These are phyloP conservation scores for Cheirogaleus medius DNA, from an alignment of 2,113 vertebrate genomes.

Conservation along the genomic window DNA sequence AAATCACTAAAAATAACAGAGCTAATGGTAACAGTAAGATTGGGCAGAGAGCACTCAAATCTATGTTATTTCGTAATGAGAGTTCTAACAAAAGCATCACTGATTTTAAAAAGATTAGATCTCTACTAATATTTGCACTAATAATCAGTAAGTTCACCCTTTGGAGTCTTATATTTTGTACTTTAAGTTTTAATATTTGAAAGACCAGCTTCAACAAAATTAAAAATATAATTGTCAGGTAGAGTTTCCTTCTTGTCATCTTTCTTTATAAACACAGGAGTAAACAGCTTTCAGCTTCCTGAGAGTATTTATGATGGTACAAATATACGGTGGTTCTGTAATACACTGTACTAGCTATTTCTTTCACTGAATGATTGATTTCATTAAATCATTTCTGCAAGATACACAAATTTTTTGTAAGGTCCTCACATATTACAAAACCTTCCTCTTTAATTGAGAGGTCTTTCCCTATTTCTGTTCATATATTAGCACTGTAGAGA, in stretches of 20 bases:
- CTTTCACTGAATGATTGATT: background rate
- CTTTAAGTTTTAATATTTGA: background rate
- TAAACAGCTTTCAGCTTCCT: background rate
- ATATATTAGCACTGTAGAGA: background rate
- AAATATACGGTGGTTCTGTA: background rate
- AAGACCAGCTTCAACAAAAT: background rate
- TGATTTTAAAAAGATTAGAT: constrained; percentile 20
- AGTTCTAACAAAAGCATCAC: background rate
- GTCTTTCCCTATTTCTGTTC: background rate
- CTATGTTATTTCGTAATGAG: background rate
- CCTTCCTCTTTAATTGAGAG: background rate
- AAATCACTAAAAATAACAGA: constrained; percentile 26
- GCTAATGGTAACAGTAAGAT: background rate
- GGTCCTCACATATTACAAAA: background rate
- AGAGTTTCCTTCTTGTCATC: background rate
- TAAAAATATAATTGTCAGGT: background rate
- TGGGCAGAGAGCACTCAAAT: background rate
- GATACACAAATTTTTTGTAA: background rate
- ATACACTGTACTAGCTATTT: background rate
- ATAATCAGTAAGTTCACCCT: background rate
- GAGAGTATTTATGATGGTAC: background rate
- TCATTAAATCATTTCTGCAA: background rate
- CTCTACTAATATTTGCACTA: background rate
- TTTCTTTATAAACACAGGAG: background rate
- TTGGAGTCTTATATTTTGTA: background rate